Evolutionary conservation across 2,113 vertebrate genomes (phyloP).

Genomic region (Corythornis vintsioides): DNA sequence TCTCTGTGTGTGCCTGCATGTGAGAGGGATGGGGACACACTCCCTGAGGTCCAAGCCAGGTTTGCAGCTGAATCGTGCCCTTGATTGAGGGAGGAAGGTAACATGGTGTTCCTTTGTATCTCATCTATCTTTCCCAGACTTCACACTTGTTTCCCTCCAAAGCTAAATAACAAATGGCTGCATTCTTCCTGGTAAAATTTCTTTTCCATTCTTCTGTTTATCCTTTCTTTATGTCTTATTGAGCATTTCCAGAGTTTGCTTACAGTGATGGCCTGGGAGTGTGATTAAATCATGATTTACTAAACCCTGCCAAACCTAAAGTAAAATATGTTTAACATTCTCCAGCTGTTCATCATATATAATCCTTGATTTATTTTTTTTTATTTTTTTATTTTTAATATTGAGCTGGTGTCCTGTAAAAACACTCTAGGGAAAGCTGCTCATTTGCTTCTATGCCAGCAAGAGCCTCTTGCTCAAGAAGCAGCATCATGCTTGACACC

Average conservation of each 20-base stretch:
- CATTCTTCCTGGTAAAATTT: constrained; percentile 55
- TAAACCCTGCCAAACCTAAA: constrained; percentile 67
- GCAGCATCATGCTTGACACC: constrained; percentile 13
- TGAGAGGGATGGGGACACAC: neutral
- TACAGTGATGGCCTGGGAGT: constrained; percentile 42
- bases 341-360: constrained; percentile 70
- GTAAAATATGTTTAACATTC: constrained; percentile 71
- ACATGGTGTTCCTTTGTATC: neutral
- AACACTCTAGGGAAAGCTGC: constrained; percentile 26
- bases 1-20: neutral
- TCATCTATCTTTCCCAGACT: neutral
- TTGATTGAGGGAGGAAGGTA: neutral
- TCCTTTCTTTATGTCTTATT: constrained; percentile 20
- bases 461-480: constrained; percentile 17
- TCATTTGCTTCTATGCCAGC: constrained; percentile 3
- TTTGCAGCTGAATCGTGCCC: neutral
- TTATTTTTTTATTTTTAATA: constrained; percentile 61
- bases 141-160: constrained; percentile 16
- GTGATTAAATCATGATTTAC: constrained; percentile 69
- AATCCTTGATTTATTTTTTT: constrained; percentile 40
- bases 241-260: constrained; percentile 69
- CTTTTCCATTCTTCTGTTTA: constrained; percentile 62
- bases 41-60: neutral
- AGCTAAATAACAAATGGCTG: constrained; percentile 37
- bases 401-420: constrained; percentile 46